Evolutionary conservation across 2,113 vertebrate genomes (phyloP).

Genomic region (Neogobius melanostomus): DNA sequence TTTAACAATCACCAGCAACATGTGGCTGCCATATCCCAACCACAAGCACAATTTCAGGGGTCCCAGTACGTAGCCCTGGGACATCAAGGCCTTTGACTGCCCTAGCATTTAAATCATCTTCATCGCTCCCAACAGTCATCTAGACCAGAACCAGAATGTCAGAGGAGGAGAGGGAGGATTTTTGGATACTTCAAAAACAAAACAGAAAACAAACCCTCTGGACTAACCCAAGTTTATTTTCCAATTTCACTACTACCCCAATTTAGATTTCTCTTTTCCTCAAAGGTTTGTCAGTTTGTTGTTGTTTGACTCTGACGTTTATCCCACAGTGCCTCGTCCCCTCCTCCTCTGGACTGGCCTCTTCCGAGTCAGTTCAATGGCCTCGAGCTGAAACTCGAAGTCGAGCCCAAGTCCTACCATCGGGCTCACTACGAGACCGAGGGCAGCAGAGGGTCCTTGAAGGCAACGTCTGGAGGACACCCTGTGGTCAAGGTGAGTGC

Average conservation of each 20-base stretch:
- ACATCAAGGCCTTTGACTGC: slow-evolving; percentile 88
- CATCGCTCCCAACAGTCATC: slow-evolving; percentile 72
- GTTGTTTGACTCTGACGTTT: background rate
- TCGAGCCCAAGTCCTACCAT: slow-evolving; percentile 92
- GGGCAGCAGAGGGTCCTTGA: slow-evolving; percentile 94
- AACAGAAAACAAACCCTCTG: no score
- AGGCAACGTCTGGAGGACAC: slow-evolving; percentile 87
- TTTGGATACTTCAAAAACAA: slow-evolving; percentile 20
- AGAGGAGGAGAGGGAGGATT: slow-evolving; percentile 44
- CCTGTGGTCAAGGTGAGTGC: slow-evolving; percentile 86
- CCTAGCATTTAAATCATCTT: slow-evolving; percentile 98
- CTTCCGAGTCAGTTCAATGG: slow-evolving; percentile 88
- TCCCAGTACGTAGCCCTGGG: slow-evolving; percentile 77
- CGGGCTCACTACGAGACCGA: slow-evolving; percentile 97
- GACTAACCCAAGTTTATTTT: no score
- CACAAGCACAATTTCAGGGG: slow-evolving; percentile 65
- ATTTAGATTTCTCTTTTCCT: no score
- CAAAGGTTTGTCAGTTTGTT: no score
- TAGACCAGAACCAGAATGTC: slow-evolving; percentile 43
- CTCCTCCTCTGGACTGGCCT: slow-evolving; percentile 90
- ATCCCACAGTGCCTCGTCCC: slow-evolving; percentile 82
- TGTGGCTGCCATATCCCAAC: slow-evolving; percentile 45
- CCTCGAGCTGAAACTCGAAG: slow-evolving; percentile 91
- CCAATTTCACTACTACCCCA: no score
- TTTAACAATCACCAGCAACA: slow-evolving; percentile 78